Evolutionary conservation across 2,888 invertebrate genomes (phyloP), one percentile per base, ranked within the genome.

Genomic region (Drosophila mimetica): DNA sequence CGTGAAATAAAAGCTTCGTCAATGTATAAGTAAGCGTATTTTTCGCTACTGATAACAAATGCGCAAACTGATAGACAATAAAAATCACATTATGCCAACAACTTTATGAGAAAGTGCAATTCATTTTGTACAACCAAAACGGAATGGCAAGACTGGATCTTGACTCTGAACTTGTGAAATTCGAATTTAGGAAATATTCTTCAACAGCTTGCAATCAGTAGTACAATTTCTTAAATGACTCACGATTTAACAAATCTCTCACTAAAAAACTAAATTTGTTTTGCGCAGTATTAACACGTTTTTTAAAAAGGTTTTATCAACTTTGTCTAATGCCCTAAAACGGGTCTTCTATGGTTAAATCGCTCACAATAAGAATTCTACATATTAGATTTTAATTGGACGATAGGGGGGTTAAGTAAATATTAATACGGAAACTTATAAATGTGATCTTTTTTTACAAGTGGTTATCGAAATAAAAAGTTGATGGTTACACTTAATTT

Each of bases 21-120:
- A 36, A 44, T 44, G 28, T 60, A 37, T 44, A 58, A 25, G 41
- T 57, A 20, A 16, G 13, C 25, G 14, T 44, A 34, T 53, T 47
- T 39, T 25, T 41, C 20, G 20, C 34, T 8, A 37, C 53, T 71
- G 70, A 70, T 70, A 70, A 71, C 28, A 37, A 70, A 34, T 39
- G 18, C 42, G 55, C 54, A 4, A 61, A 39, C 61, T 63, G 63
- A 63, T 63, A 64, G 16, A 48, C 30, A 69, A 50, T 44, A 44
- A 71, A 71, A 59, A 53, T 16, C 70, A 39, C 44, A 36, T 46
- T 44, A 32, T 32, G 30, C 16, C 28, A 22, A 46, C 11, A 30
- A 20, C 16, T 46, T 36, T 37, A 36, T 6, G n/a, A 44, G 34
- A 53, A 73, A 48, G 22, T 44, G 32, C 39, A 58, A 73, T 22